phyloP scores from a whole-genome alignment of 2,888 invertebrate genomes.

The Bimastos eiseni region DNA sequence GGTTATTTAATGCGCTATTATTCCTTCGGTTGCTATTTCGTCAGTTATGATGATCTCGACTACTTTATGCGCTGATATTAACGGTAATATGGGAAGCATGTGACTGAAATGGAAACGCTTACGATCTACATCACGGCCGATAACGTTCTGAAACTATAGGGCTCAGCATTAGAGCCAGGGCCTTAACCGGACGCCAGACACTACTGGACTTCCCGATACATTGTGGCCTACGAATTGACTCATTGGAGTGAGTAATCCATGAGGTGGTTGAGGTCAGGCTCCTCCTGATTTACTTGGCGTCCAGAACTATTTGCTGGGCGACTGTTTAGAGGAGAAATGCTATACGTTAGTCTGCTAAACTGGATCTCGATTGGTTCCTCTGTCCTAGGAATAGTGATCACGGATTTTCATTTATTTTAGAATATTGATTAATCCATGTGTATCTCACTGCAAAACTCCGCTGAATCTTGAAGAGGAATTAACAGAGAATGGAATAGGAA shows the following conservation, averaged over 20 bases:
- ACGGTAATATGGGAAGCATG: neutral
- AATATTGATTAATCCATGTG: neutral
- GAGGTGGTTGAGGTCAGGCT: neutral
- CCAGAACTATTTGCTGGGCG: neutral
- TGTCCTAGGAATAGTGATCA: neutral
- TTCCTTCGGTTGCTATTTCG: neutral
- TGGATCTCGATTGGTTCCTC: neutral
- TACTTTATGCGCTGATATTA: neutral
- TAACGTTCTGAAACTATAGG: neutral
- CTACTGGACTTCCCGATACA: neutral
- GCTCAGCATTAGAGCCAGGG: neutral
- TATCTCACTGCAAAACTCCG: neutral
- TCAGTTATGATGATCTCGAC: neutral
- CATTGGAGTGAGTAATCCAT: neutral
- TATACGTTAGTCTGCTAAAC: neutral
- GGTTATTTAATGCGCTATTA: neutral
- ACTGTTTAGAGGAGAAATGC: neutral
- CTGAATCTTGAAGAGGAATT: neutral
- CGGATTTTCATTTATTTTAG: neutral
- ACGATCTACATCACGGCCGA: neutral
- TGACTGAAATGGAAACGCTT: neutral
- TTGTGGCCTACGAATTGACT: neutral
- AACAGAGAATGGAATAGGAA: too few species aligned
- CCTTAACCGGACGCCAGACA: neutral
- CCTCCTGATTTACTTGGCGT: neutral